Evolutionary conservation across 2,888 invertebrate species (phyloP).

Genomic region (Rhimphoctona megacephalus): DNA sequence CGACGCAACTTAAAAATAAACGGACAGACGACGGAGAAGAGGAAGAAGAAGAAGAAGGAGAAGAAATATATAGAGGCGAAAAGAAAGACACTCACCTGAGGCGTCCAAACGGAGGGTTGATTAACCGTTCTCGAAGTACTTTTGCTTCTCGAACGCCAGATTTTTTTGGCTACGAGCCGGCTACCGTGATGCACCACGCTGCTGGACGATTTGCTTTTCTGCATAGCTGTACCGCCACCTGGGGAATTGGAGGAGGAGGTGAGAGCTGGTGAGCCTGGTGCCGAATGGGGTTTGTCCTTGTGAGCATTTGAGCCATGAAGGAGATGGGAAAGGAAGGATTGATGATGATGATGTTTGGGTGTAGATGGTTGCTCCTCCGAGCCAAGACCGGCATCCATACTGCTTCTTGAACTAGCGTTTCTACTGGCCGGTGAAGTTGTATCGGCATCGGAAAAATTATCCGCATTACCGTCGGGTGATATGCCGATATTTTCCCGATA

Average conservation of each 20-base stretch:
- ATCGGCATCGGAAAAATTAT: conserved; percentile 79
- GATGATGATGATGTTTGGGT: conserved; percentile 86
- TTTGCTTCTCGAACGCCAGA: conserved; percentile 94
- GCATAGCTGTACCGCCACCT: conserved; percentile 90
- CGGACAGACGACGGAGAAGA: conserved; percentile 13
- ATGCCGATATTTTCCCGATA: conserved; percentile 86
- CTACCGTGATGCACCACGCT: conserved; percentile 92
- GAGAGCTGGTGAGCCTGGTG: conserved; percentile 86
- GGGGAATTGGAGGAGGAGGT: conserved; percentile 84
- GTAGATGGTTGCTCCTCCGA: conserved; percentile 85
- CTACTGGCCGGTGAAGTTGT: conserved; percentile 84
- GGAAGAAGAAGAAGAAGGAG: conserved; percentile 14
- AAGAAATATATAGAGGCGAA: conserved; percentile 11
- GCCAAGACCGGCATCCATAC: conserved; percentile 85
- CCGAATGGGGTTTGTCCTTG: conserved; percentile 85
- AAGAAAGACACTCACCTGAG: conserved; percentile 89
- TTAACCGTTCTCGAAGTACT: conserved; percentile 90
- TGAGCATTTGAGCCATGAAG: conserved; percentile 86
- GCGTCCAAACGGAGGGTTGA: conserved; percentile 91
- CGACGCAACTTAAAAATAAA: conserved; percentile 43
- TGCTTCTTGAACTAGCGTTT: conserved; percentile 86
- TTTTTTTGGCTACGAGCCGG: conserved; percentile 92
- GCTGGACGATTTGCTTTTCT: conserved; percentile 95
- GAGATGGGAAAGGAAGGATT: conserved; percentile 88
- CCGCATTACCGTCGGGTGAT: conserved; percentile 81